phyloP scores from a whole-genome alignment of 1,140 invertebrate species.

The Zaprionus taronus region DNA sequence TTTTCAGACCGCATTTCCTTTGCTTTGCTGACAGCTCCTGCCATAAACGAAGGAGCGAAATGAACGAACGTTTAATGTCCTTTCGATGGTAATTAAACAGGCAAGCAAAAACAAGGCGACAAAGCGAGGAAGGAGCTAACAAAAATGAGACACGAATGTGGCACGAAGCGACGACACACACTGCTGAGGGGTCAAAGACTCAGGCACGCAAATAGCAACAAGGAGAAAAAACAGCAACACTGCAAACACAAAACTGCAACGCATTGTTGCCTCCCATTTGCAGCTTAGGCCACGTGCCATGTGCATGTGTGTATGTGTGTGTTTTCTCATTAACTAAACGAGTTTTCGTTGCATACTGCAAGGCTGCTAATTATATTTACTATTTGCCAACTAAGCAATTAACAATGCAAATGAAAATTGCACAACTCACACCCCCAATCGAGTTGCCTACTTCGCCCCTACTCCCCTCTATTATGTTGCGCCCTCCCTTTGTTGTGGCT shows the following conservation, averaged over 20 bases:
- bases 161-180: background rate
- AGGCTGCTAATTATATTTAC: conserved; percentile 21
- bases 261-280: conserved; percentile 13
- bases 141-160: conserved; percentile 32
- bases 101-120: background rate
- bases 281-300: conserved; percentile 19
- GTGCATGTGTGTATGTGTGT: background rate
- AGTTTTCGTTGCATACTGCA: conserved; percentile 44
- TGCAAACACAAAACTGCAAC: conserved; percentile 14
- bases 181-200: conserved; percentile 36
- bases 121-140: background rate
- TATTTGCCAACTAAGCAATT: conserved; percentile 41
- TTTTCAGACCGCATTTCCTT: conserved; percentile 56
- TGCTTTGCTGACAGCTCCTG: conserved; percentile 18
- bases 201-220: conserved; percentile 12
- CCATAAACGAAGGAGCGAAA: conserved; percentile 33
- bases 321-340: conserved; percentile 15
- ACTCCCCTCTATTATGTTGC: background rate
- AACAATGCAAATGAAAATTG: conserved; percentile 29
- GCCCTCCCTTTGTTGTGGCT: conserved; percentile 38
- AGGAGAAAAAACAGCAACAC: conserved; percentile 2
- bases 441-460: background rate
- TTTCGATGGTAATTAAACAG: conserved; percentile 69
- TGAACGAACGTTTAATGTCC: conserved; percentile 46
- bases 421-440: background rate